Evolutionary conservation across 2,888 invertebrate genomes (phyloP).

Genomic region (Drosophila pseudotakahashii): DNA sequence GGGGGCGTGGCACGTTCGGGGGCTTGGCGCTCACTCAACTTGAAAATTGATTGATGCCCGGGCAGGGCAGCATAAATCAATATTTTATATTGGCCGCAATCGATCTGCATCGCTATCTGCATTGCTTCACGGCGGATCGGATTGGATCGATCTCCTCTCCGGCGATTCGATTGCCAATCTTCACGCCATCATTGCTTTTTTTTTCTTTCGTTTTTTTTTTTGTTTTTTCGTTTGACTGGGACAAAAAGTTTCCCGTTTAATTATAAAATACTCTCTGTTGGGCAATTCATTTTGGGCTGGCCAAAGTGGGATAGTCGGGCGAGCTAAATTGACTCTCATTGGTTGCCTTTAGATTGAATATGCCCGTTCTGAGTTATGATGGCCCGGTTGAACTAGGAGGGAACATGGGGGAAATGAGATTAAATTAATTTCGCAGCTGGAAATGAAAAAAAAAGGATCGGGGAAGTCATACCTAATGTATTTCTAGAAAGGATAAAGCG

Average conservation of each 20-base stretch:
- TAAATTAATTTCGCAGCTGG: conserved; percentile 19
- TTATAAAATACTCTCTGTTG: conserved; percentile 33
- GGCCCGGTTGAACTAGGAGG: background rate
- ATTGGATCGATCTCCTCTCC: conserved; percentile 8
- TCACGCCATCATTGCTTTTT: conserved; percentile 35
- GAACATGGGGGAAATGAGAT: background rate
- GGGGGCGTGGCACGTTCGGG: conserved; percentile 39
- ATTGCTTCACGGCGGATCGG: conserved; percentile 8
- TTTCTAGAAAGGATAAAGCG: background rate
- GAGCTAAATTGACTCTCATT: conserved; percentile 37
- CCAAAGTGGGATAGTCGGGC: conserved; percentile 14
- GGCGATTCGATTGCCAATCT: conserved; percentile 40
- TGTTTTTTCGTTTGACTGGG: background rate
- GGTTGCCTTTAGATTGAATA: conserved; percentile 22
- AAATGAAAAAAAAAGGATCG: background rate
- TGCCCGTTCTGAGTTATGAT: conserved; percentile 16
- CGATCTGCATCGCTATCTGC: conserved; percentile 13
- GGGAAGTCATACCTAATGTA: background rate
- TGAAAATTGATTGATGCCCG: conserved; percentile 70
- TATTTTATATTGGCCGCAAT: conserved; percentile 51
- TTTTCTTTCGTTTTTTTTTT: too few species aligned
- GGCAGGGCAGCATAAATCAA: conserved; percentile 62
- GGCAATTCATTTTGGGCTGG: conserved; percentile 17
- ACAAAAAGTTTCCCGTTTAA: conserved; percentile 32
- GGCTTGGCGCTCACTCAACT: conserved; percentile 56